Evolutionary conservation across 2,113 vertebrate species (phyloP).

Genomic region (Atrichornis clamosus): DNA sequence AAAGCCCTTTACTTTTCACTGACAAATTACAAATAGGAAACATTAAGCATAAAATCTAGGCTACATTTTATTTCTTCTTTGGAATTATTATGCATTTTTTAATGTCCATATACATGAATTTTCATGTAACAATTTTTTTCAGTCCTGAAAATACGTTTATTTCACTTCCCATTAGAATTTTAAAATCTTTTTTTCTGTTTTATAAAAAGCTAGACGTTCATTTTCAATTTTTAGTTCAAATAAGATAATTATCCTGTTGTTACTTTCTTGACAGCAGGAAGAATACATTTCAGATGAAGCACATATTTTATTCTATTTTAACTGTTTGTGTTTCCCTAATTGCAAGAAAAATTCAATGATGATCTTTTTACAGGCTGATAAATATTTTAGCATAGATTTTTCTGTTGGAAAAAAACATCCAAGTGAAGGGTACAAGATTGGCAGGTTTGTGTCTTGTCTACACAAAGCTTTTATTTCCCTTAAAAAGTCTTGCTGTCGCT

Average conservation of each 20-base stretch:
- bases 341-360: slow-evolving; percentile 66
- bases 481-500: slow-evolving; percentile 20
- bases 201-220: slow-evolving; percentile 34
- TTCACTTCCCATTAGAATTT: slow-evolving; percentile 23
- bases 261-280: slow-evolving; percentile 57
- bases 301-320: slow-evolving; percentile 70
- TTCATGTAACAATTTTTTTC: neutral
- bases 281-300: slow-evolving; percentile 44
- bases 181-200: slow-evolving; percentile 7
- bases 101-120: neutral
- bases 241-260: slow-evolving; percentile 58
- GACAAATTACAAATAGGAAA: neutral
- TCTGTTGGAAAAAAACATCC: slow-evolving; percentile 2
- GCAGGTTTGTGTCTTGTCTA: slow-evolving; percentile 42
- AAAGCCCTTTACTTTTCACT: neutral
- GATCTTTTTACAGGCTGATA: slow-evolving; percentile 64
- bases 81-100: neutral
- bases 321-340: slow-evolving; percentile 67
- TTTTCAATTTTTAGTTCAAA: slow-evolving; percentile 67
- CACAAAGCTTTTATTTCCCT: slow-evolving; percentile 50
- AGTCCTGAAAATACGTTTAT: neutral
- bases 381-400: slow-evolving; percentile 57
- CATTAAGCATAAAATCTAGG: neutral
- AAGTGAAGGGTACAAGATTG: slow-evolving; percentile 31
- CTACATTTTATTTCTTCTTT: neutral